Conservation (phyloP, 2,113 vertebrate genomes). For the Leucopsar rothschildi region DNA sequence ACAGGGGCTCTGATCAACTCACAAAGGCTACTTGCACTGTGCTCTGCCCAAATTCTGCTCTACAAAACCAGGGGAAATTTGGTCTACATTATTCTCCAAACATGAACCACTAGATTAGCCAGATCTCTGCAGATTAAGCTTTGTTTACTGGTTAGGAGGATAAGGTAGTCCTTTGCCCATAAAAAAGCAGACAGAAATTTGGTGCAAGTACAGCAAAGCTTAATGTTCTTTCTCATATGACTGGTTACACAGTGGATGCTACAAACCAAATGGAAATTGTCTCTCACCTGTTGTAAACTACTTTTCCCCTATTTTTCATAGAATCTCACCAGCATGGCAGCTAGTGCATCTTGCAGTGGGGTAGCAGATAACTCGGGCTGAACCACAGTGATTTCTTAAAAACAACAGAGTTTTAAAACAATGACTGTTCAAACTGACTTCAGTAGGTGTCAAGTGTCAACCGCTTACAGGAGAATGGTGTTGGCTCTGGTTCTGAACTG, state of each 20-base stretch:
- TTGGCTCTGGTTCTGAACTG: conserved; percentile 23
- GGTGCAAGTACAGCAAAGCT: background rate
- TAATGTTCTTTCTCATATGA: background rate
- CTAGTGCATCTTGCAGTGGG: background rate
- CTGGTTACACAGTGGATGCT: background rate
- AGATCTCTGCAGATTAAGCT: conserved; percentile 43
- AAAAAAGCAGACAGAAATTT: background rate
- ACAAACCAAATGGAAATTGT: background rate
- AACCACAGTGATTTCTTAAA: background rate
- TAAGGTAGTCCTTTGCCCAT: background rate
- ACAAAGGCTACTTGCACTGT: background rate
- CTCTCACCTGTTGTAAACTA: background rate
- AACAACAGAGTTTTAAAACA: conserved; percentile 34
- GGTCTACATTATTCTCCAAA: background rate
- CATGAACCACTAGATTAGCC: background rate
- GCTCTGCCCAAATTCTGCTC: background rate
- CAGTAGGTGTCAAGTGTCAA: conserved; percentile 41
- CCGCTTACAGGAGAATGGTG: background rate
- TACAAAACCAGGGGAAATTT: background rate
- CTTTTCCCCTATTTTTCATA: background rate
- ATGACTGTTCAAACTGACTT: conserved; percentile 23
- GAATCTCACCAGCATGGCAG: background rate
- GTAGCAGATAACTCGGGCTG: background rate
- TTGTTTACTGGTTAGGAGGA: conserved; percentile 19
- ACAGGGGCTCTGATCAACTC: conserved; percentile 44